Conservation (phyloP, 2,797 vertebrate species). For the Podarcis siculus region DNA sequence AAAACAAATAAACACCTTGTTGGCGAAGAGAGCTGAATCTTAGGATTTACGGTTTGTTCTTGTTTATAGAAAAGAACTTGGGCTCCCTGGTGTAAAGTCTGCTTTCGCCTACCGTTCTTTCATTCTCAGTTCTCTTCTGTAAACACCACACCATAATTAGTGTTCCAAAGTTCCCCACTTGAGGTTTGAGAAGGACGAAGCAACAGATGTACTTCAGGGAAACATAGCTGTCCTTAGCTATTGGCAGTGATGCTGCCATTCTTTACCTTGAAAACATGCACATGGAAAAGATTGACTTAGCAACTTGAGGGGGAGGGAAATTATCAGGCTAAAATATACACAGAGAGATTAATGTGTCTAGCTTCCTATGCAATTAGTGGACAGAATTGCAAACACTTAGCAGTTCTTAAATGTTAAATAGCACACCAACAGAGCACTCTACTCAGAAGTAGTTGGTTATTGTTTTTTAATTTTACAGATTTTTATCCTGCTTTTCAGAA, state of each 20-base stretch:
- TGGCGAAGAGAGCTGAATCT: slow-evolving; percentile 2
- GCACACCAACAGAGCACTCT: too few species aligned
- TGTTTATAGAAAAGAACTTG: slow-evolving; percentile 13
- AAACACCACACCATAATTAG: slow-evolving; percentile 27
- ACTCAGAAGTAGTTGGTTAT: not conserved
- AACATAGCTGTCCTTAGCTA: slow-evolving; percentile 1
- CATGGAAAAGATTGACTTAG: not conserved
- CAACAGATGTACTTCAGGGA: slow-evolving; percentile 18
- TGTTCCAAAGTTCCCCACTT: slow-evolving; percentile 16
- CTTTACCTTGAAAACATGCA: not conserved
- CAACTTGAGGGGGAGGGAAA: not conserved
- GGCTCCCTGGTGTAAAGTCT: slow-evolving; percentile 8
- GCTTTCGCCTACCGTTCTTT: slow-evolving; percentile 2
- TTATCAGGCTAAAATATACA: not conserved
- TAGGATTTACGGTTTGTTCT: not conserved
- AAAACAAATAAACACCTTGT: slow-evolving; percentile 17
- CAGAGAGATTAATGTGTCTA: not conserved
- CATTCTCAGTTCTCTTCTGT: not conserved
- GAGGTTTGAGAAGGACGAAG: slow-evolving; percentile 10
- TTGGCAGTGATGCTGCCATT: slow-evolving; percentile 1
- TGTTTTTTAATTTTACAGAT: not conserved
- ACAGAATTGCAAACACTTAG: not conserved
- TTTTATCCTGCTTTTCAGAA: too few species aligned
- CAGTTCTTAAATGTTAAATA: not conserved
- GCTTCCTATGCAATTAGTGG: not conserved